phyloP scores from a whole-genome alignment of 2,797 vertebrate species.

The Columba guinea region DNA sequence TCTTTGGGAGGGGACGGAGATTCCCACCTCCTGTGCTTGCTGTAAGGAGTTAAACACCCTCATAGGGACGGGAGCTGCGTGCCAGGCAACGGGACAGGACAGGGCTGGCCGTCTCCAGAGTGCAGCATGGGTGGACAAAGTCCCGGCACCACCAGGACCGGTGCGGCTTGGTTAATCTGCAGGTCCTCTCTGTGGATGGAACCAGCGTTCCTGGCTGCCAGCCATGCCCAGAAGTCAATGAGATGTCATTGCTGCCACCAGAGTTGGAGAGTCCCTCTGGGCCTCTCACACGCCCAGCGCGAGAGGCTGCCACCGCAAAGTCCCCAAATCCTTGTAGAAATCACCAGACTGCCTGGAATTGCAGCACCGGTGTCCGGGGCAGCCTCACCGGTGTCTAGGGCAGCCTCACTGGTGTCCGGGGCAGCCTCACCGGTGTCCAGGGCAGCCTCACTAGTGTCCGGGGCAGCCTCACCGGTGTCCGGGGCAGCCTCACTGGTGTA shows the following conservation, averaged over 20 bases:
- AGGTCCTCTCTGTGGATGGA: not conserved
- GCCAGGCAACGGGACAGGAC: fast-evolving
- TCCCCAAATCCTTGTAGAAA: not conserved
- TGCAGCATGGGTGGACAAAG: not conserved
- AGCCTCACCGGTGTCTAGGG: not conserved
- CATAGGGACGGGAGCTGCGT: not conserved
- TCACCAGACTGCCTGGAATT: not conserved
- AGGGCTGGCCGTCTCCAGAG: not conserved
- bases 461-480: not conserved
- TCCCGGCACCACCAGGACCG: not conserved
- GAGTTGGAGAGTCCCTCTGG: not conserved
- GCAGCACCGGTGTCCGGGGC: not conserved
- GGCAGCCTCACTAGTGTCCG: not conserved
- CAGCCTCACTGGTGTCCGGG: not conserved
- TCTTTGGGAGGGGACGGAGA: not conserved
- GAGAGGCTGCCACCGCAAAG: not conserved
- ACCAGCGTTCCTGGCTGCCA: not conserved
- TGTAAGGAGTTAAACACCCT: not conserved
- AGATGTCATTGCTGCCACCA: not conserved
- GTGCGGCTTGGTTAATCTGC: not conserved
- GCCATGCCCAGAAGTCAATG: not conserved
- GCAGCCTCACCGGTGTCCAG: not conserved
- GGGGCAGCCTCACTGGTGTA: not conserved
- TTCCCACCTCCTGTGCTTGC: not conserved
- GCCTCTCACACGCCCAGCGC: not conserved